Percentiles rank a stretch among this genome's conserved stretches.
Conservation (phyloP, 2,113 vertebrate genomes). For the Amphilophus citrinellus region DNA sequence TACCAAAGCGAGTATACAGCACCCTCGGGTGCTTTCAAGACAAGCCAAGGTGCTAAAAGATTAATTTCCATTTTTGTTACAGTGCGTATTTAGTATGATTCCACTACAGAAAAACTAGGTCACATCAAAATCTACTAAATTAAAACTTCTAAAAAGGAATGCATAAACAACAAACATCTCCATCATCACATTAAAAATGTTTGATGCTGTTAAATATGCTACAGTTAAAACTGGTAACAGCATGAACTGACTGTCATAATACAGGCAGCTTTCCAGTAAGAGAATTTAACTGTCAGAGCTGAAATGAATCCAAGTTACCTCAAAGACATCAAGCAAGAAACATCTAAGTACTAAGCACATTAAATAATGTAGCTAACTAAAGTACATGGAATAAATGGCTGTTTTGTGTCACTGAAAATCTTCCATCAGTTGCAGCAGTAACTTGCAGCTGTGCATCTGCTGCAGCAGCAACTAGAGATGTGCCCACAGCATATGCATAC, state of each 20-base stretch:
- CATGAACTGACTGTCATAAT: constrained; percentile 7
- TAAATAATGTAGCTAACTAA: neutral
- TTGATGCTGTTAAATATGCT: neutral
- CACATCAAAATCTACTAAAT: neutral
- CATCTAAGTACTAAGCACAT: neutral
- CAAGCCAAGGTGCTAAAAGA: neutral
- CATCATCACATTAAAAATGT: neutral
- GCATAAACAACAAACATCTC: neutral
- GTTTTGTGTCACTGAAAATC: neutral
- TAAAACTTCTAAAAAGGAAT: neutral
- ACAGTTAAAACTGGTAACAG: neutral
- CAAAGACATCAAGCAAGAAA: constrained; percentile 3
- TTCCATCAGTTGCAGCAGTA: neutral
- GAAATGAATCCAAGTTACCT: constrained; percentile 2
- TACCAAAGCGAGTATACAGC: neutral
- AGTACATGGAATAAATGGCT: neutral
- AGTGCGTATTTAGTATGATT: constrained; percentile 1
- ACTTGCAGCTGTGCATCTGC: no score
- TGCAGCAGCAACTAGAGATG: neutral
- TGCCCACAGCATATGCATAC: neutral
- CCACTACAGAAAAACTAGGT: neutral
- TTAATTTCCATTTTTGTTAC: neutral
- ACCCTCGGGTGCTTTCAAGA: neutral
- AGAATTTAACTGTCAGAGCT: constrained; percentile 11
- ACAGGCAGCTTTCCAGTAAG: neutral